These are phyloP conservation scores for Dascillus cervinus DNA, from an alignment of 2,888 invertebrate species.

Conservation along the genomic window DNA sequence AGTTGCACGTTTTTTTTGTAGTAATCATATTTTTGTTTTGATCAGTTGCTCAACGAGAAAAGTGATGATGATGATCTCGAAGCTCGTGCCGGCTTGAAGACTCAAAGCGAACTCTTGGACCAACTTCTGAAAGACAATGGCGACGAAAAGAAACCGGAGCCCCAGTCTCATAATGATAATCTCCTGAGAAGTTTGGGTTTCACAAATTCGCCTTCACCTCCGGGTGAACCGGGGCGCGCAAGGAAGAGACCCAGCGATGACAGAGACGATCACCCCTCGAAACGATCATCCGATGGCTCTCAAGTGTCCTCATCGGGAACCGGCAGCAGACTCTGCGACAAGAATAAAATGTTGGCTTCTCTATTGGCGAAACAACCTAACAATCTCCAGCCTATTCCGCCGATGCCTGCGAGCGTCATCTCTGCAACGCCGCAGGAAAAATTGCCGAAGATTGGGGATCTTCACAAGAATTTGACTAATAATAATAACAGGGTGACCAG, in stretches of 20 bases:
- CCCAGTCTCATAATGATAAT: constrained; percentile 45
- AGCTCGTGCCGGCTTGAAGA: constrained; percentile 50
- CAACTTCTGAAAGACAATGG: constrained; percentile 52
- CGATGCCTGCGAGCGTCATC: constrained; percentile 55
- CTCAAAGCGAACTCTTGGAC: constrained; percentile 53
- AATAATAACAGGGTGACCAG: constrained; percentile 21
- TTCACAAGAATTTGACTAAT: constrained; percentile 27
- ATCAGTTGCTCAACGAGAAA: constrained; percentile 73
- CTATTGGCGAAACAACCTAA: constrained; percentile 68
- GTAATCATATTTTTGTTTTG: constrained; percentile 16
- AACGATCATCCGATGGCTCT: constrained; percentile 43
- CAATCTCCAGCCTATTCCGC: constrained; percentile 53
- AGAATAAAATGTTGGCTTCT: constrained; percentile 79
- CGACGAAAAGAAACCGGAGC: constrained; percentile 41
- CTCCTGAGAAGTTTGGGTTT: constrained; percentile 51
- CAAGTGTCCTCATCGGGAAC: constrained; percentile 36
- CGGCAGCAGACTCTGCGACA: constrained; percentile 69
- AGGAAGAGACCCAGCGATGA: constrained; percentile 60
- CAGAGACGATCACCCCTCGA: constrained; percentile 46
- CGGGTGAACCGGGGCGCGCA: constrained; percentile 40
- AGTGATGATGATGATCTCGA: constrained; percentile 71
- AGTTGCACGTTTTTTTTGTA: no score
- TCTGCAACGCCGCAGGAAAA: constrained; percentile 66
- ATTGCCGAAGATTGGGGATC: constrained; percentile 44
- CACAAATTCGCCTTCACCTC: constrained; percentile 50